Percentiles rank a stretch among this genome's conserved stretches.
Conservation (phyloP, 2,888 invertebrate genomes). For the Eubasilissa splendida region DNA sequence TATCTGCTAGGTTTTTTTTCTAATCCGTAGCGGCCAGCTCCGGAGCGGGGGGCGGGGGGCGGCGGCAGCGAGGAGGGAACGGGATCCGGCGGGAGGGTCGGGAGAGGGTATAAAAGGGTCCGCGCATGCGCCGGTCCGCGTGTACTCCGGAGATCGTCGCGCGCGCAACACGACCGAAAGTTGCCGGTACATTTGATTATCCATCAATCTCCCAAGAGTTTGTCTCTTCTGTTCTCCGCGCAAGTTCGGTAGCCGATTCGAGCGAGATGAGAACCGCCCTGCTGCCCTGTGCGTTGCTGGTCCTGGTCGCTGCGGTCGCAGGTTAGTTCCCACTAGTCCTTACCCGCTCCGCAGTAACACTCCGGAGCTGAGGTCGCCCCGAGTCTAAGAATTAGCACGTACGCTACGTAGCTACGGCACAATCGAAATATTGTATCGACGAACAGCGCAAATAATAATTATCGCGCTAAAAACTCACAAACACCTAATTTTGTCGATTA, state of each 20-base stretch:
- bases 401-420: too few relatives aligned
- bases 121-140: constrained; percentile 48
- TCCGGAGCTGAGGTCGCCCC: not conserved
- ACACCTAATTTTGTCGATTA: too few relatives aligned
- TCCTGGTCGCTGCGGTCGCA: constrained; percentile 71
- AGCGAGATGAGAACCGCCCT: constrained; percentile 61
- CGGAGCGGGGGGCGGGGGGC: constrained; percentile 65
- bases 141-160: constrained; percentile 52
- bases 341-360: not conserved
- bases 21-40: constrained; percentile 14
- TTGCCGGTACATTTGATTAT: constrained; percentile 26
- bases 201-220: constrained; percentile 21
- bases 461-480: too few relatives aligned
- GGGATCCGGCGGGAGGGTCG: constrained; percentile 65
- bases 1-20: constrained; percentile 23
- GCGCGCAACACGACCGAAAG: constrained; percentile 44
- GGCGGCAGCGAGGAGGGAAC: constrained; percentile 68
- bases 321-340: constrained; percentile 66
- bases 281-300: constrained; percentile 72
- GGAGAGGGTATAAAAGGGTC: constrained; percentile 63
- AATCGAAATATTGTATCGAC: too few relatives aligned
- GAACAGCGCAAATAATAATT: too few relatives aligned
- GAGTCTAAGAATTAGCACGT: not conserved
- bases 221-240: constrained; percentile 61
- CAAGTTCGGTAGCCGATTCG: constrained; percentile 55